Base-by-base conservation (phyloP, 2,888 invertebrate genomes). In the Myopa tessellatipennis region DNA sequence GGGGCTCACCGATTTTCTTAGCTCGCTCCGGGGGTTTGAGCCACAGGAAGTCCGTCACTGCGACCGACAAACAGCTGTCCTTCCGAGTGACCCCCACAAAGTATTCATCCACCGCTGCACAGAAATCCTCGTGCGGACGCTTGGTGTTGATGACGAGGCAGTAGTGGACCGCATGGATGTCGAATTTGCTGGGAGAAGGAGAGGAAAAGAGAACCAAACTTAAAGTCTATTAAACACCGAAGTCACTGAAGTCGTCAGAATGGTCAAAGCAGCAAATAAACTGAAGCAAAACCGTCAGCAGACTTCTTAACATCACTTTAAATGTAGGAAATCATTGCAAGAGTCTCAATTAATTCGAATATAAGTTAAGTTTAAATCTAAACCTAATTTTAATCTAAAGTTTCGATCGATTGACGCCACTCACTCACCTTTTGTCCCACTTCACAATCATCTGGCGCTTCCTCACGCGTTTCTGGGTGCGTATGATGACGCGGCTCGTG, bases 371-470 rank as follows among this genome's bases (percentile, higher is more conserved):
- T 26, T 26, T 26, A 10, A 10, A 45, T 45, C 45, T 45, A 8
- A 10, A 45, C 45, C 45, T 10, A 10, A 45, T 45, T 45, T 45
- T 10, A 45, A 10, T 6, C 45, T 26, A 26, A 26, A 26, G 26
- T 26, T 26, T 26, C 26, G 26, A 26, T 26, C 26, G 26, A 26
- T 26, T 26, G 26, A 26, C 50, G 50, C 50, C 50, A 50, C 58
- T 45, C 26, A 69, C 78, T 82, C 74, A 87, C 87, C 87, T 87
- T 81, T 85, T 87, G 77, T 88, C 88, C 89, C 89, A 89, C 82
- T 89, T 89, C 77, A 89, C 85, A 77, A 88, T 87, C 87, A 89
- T 87, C 81, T 89, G 89, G 61, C 87, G 87, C 80, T 88, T 89
- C 26, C 88, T 85, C 72, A 89, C 86, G n/a, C 88, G 87, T 83